Conservation (phyloP, 2,888 invertebrate species). For the Drosophila suboccidentalis region DNA sequence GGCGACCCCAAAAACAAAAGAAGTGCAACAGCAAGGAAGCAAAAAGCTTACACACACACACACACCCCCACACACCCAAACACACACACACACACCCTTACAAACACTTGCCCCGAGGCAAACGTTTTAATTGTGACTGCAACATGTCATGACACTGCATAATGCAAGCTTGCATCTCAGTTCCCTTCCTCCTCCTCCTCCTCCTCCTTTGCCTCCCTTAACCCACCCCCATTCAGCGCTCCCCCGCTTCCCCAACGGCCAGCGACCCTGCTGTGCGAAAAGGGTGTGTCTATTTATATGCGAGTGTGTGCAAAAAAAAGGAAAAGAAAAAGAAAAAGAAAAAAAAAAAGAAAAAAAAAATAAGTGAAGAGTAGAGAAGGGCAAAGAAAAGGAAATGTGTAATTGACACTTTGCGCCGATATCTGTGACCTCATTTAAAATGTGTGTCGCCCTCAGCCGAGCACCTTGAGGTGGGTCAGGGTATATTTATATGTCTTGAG, state of each 20-base stretch:
- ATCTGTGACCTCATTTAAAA: slow-evolving; percentile 80
- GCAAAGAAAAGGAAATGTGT: slow-evolving; percentile 55
- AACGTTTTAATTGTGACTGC: neutral
- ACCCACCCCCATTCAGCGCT: neutral
- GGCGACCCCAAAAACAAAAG: slow-evolving; percentile 45
- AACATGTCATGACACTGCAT: slow-evolving; percentile 45
- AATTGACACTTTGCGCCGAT: slow-evolving; percentile 80
- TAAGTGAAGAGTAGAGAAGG: neutral
- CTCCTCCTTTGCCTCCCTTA: neutral
- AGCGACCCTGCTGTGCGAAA: slow-evolving; percentile 43
- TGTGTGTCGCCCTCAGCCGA: slow-evolving; percentile 63
- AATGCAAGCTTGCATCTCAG: slow-evolving; percentile 37
- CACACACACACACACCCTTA: slow-evolving; percentile 4
- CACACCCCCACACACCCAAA: slow-evolving; percentile 12
- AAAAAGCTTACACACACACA: neutral
- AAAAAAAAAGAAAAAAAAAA: slow-evolving; percentile 10
- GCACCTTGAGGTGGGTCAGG: slow-evolving; percentile 77
- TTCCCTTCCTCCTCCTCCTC: neutral
- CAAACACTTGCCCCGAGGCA: neutral
- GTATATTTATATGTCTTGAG: slow-evolving; percentile 38
- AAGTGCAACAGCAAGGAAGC: slow-evolving; percentile 33
- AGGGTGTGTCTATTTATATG: slow-evolving; percentile 8
- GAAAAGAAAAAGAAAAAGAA: slow-evolving; percentile 2
- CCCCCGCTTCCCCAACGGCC: slow-evolving; percentile 23
- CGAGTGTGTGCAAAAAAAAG: slow-evolving; percentile 2